Evolutionary conservation across 37 sponge, comb jelly and placozoan species (phyloP).

Genomic region (Eunapius fragilis): DNA sequence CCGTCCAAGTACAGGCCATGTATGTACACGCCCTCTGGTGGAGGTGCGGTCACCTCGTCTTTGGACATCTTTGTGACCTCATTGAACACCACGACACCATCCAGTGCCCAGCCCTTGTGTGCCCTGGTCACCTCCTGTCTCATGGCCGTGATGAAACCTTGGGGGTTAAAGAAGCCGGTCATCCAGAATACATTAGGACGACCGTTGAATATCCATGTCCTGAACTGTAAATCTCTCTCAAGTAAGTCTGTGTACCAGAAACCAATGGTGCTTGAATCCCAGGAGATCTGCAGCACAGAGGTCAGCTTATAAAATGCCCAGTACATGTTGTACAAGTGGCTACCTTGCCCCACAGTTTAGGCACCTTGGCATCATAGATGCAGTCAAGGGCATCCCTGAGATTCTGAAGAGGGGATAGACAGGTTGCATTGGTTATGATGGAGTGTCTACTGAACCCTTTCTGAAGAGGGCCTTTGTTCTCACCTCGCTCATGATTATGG

Average conservation of each 20-base stretch:
- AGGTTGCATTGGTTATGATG: neutral
- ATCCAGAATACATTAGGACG: slow-evolving; percentile 97
- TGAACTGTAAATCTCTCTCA: slow-evolving; percentile 97
- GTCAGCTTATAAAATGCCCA: neutral
- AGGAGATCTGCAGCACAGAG: slow-evolving; percentile 74
- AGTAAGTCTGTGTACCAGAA: slow-evolving; percentile 99
- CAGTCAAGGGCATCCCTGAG: slow-evolving; percentile 93
- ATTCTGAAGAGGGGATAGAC: slow-evolving; percentile 48
- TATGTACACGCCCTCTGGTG: slow-evolving; percentile 96
- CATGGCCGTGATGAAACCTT: slow-evolving; percentile 99
- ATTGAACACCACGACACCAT: slow-evolving; percentile 94
- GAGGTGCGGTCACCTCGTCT: slow-evolving; percentile 89
- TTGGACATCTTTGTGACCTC: slow-evolving; percentile 88
- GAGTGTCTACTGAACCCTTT: neutral
- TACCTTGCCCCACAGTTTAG: slow-evolving; percentile 89
- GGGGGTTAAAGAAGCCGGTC: slow-evolving; percentile 99
- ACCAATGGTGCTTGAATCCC: slow-evolving; percentile 98
- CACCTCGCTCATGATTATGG: slow-evolving; percentile 99
- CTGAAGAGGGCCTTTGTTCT: neutral
- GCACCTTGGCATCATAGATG: slow-evolving; percentile 98
- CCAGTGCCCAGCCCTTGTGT: slow-evolving; percentile 99
- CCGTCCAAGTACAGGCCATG: slow-evolving; percentile 97
- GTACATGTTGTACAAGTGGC: neutral
- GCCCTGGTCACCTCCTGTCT: slow-evolving; percentile 97
- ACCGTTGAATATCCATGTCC: slow-evolving; percentile 90